phyloP scores from a whole-genome alignment of 2,113 vertebrate species.

The Corythaeola cristata region DNA sequence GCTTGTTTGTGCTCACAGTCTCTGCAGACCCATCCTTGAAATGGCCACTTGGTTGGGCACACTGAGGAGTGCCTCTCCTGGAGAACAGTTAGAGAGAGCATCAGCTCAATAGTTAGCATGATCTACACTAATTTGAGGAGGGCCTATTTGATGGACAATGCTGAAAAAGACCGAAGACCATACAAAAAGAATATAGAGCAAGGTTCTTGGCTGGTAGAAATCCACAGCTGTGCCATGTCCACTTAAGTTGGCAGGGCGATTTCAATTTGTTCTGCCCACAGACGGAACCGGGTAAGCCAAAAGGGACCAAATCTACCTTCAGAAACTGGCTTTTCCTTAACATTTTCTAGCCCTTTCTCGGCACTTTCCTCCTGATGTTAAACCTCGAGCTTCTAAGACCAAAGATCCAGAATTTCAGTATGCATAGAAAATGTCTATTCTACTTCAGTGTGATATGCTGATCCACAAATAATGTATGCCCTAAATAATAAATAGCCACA shows the following conservation, averaged over 20 bases:
- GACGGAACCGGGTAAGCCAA: background rate
- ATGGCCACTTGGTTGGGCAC: background rate
- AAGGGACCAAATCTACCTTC: background rate
- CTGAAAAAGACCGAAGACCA: background rate
- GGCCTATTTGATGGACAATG: background rate
- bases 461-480: background rate
- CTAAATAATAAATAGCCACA: constrained; percentile 39
- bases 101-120: background rate
- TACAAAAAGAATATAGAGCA: background rate
- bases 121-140: background rate
- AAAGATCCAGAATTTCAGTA: background rate
- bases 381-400: background rate
- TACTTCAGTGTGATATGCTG: background rate
- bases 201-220: background rate
- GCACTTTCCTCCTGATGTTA: background rate
- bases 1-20: background rate
- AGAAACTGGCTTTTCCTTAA: background rate
- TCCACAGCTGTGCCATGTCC: background rate
- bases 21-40: background rate
- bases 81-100: background rate
- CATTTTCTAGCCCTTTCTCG: background rate
- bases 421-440: background rate
- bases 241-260: background rate
- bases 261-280: background rate
- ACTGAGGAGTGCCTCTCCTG: background rate